A percentile compares a stretch with the other conserved stretches of the same genome.
Evolutionary conservation across 1,140 invertebrate species (phyloP).

Genomic region (Drosophila simulans): DNA sequence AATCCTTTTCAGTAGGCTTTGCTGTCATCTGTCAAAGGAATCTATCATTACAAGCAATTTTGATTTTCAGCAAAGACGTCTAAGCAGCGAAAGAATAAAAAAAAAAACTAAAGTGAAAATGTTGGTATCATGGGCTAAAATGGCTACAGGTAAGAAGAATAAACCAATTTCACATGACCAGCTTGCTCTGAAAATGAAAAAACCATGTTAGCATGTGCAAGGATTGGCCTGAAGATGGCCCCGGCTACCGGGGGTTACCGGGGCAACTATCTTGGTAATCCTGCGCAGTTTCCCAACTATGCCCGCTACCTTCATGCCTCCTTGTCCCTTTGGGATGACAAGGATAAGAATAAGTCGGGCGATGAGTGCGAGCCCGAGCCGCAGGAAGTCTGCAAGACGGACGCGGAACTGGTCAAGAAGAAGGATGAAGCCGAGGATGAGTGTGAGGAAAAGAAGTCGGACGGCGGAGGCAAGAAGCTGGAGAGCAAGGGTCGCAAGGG

Average conservation of each 20-base stretch:
- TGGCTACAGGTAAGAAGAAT: conserved; percentile 17
- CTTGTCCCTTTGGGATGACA: conserved; percentile 4
- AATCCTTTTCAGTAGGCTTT: not conserved
- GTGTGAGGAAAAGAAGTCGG: not conserved
- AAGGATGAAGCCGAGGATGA: not conserved
- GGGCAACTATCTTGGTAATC: not conserved
- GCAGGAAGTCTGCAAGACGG: conserved; percentile 2
- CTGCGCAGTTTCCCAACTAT: not conserved
- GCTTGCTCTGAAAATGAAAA: not conserved
- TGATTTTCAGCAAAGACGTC: not conserved
- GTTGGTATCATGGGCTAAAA: conserved; percentile 22
- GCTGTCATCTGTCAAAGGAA: conserved; percentile 2
- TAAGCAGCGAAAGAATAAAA: not conserved
- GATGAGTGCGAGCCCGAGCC: conserved; percentile 18
- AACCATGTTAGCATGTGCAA: conserved; percentile 15
- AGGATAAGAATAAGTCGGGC: conserved; percentile 2
- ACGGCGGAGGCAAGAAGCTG: conserved; percentile 6
- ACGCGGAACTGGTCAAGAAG: conserved; percentile 60
- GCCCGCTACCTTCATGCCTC: conserved; percentile 11
- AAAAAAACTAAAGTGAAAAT: conserved; percentile 20
- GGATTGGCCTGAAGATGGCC: conserved; percentile 1
- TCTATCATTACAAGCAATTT: conserved; percentile 8
- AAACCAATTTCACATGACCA: no score
- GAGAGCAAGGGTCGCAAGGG: conserved; percentile 46
- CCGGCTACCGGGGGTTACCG: not conserved